A percentile compares a stretch with the other conserved stretches of the same genome.
phyloP scores from a whole-genome alignment of 2,797 vertebrate species.

The Protonibea diacanthus region DNA sequence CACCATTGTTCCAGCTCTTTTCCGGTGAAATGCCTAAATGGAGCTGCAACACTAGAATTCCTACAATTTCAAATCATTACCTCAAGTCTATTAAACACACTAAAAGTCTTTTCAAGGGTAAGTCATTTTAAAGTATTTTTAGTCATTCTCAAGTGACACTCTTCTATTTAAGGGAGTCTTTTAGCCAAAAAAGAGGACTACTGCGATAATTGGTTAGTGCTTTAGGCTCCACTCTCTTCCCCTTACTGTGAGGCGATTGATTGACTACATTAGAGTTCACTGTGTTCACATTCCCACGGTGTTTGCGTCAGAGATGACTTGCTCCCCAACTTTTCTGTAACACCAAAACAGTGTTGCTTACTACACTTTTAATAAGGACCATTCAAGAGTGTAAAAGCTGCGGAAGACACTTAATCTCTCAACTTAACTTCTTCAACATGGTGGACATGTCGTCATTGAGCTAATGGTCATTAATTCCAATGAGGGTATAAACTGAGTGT shows the following conservation, averaged over 20 bases:
- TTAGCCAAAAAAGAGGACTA: conserved; percentile 2
- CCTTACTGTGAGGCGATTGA: conserved; percentile 1
- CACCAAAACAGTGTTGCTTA: background rate
- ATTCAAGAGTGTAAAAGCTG: background rate
- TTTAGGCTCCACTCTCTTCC: background rate
- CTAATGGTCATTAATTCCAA: conserved; percentile 44
- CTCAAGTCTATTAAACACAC: conserved; percentile 25
- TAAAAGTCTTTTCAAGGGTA: conserved; percentile 19
- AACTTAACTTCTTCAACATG: conserved; percentile 18
- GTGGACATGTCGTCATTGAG: conserved; percentile 18
- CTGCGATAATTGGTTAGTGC: conserved; percentile 2
- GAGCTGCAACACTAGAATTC: conserved; percentile 12
- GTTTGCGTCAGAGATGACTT: background rate
- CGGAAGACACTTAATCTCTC: background rate
- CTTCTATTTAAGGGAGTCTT: background rate
- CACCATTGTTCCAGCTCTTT: conserved; percentile 3
- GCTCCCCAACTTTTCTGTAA: background rate
- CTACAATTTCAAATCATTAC: conserved; percentile 13
- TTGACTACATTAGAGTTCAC: background rate
- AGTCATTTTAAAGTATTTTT: conserved; percentile 29
- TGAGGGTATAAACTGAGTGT: conserved; percentile 36
- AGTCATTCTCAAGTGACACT: background rate
- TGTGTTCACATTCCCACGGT: background rate
- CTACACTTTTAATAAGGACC: background rate
- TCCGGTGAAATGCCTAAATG: conserved; percentile 13